phyloP scores from a whole-genome alignment of 2,113 vertebrate species.

The Rafetus swinhoei region DNA sequence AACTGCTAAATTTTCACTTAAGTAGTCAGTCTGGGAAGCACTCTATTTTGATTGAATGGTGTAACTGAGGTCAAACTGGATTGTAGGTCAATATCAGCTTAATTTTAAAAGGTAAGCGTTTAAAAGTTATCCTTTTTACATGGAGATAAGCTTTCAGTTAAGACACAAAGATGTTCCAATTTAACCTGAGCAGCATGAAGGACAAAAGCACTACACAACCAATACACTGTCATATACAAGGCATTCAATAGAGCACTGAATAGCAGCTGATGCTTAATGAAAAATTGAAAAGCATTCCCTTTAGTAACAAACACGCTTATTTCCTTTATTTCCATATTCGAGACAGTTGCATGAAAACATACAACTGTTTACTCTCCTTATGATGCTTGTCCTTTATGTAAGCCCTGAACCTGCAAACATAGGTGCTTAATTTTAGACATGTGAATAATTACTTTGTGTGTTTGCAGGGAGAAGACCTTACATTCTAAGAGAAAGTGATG shows the following conservation, averaged over 20 bases:
- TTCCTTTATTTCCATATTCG: rapidly evolving
- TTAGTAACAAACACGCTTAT: background rate
- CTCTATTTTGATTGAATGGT: background rate
- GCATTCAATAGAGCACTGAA: background rate
- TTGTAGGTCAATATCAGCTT: background rate
- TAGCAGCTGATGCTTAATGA: background rate
- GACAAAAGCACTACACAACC: background rate
- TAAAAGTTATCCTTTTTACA: background rate
- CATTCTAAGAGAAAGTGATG: background rate
- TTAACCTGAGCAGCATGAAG: background rate
- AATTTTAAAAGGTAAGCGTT: background rate
- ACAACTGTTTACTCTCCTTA: background rate
- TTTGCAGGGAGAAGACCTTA: background rate
- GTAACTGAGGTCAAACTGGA: background rate
- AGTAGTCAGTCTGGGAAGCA: background rate
- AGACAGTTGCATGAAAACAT: background rate
- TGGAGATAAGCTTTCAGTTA: background rate
- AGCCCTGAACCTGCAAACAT: background rate
- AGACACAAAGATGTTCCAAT: background rate
- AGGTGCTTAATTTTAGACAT: background rate
- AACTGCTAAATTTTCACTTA: background rate
- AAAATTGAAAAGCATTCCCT: background rate
- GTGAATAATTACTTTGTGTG: background rate
- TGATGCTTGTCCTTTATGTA: background rate
- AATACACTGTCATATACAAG: background rate